Percentiles rank a stretch among this genome's conserved stretches.
Evolutionary conservation across 2,797 vertebrate genomes (phyloP).

Genomic region (Somateria mollissima): DNA sequence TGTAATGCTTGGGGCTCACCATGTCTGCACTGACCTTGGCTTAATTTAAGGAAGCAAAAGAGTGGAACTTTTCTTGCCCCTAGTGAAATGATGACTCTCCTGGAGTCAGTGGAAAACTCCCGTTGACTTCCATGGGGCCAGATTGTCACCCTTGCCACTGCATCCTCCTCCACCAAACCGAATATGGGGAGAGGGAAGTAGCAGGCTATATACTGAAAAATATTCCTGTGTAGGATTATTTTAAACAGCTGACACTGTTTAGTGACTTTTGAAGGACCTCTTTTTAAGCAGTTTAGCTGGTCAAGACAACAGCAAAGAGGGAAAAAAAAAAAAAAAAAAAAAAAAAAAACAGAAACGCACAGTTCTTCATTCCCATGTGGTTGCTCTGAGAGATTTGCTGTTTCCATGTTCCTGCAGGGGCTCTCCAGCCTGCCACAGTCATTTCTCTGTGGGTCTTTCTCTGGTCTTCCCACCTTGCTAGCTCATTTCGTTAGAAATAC

Average conservation of each 20-base stretch:
- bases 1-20: neutral
- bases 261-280: neutral
- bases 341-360: rapidly evolving
- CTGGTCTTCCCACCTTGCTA: neutral
- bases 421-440: neutral
- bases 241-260: neutral
- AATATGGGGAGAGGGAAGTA: neutral
- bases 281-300: neutral
- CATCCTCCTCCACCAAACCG: neutral
- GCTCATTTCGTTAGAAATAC: neutral
- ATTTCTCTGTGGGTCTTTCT: neutral
- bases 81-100: neutral
- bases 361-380: neutral
- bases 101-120: neutral
- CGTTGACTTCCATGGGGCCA: neutral
- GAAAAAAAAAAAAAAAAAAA: neutral
- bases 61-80: neutral
- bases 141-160: neutral
- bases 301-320: neutral
- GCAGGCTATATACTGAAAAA: neutral
- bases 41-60: neutral
- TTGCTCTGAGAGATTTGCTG: neutral
- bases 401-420: neutral
- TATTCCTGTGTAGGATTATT: neutral
- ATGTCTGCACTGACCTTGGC: neutral